Percentiles rank a stretch among this genome's conserved stretches.
These are phyloP conservation scores for Lissocephala sabroskyi DNA, from an alignment of 2,888 invertebrate species.

Conservation along the genomic window DNA sequence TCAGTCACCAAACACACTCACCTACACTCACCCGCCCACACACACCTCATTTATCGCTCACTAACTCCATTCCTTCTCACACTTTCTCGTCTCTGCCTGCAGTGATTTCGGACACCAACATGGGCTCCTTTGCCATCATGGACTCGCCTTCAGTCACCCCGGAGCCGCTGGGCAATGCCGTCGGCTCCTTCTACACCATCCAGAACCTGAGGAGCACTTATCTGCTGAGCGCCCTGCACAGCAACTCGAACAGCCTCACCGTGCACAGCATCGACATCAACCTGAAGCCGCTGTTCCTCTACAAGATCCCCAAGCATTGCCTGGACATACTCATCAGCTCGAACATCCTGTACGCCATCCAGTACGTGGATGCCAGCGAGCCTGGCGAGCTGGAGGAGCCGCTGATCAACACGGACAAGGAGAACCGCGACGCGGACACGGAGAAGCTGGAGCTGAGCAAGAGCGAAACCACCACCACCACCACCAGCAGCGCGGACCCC, in stretches of 20 bases:
- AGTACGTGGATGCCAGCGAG: slow-evolving; percentile 71
- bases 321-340: slow-evolving; percentile 79
- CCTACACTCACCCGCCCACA: slow-evolving; percentile 6
- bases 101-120: slow-evolving; percentile 67
- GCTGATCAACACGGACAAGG: slow-evolving; percentile 48
- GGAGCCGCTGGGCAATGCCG: slow-evolving; percentile 68
- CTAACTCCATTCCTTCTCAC: slow-evolving; percentile 29
- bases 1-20: slow-evolving; percentile 14
- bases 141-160: slow-evolving; percentile 70
- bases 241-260: slow-evolving; percentile 69
- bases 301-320: slow-evolving; percentile 79
- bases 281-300: slow-evolving; percentile 79
- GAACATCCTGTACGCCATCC: slow-evolving; percentile 77
- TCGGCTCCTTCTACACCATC: slow-evolving; percentile 70
- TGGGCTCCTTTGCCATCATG: slow-evolving; percentile 69
- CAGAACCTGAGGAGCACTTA: slow-evolving; percentile 71
- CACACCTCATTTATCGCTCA: slow-evolving; percentile 1
- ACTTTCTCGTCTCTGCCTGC: too few species aligned
- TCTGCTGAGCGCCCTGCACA: slow-evolving; percentile 70
- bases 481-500: slow-evolving; percentile 40
- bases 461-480: slow-evolving; percentile 42
- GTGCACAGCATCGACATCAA: slow-evolving; percentile 80
- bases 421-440: slow-evolving; percentile 48
- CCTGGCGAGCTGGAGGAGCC: slow-evolving; percentile 38
- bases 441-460: slow-evolving; percentile 46